These are phyloP conservation scores for Blastobasis adustella DNA, from an alignment of 2,888 invertebrate species.

Conservation along the genomic window DNA sequence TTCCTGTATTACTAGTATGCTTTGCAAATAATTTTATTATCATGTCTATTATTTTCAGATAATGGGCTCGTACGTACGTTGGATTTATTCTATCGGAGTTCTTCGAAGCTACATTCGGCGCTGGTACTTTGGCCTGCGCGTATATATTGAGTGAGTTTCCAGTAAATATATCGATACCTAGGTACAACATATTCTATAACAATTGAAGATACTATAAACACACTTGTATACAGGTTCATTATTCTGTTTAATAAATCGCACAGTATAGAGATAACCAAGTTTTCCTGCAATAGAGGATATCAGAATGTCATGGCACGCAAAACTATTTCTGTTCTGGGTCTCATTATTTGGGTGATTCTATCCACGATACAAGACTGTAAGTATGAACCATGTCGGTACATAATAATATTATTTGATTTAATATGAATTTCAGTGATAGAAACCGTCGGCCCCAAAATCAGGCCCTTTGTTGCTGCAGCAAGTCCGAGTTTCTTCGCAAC, in stretches of 20 bases:
- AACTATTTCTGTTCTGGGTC: not conserved
- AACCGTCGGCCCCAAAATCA: conserved; percentile 79
- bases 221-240: no score
- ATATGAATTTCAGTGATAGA: conserved; percentile 76
- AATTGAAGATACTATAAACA: no score
- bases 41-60: conserved; percentile 32
- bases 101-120: conserved; percentile 77
- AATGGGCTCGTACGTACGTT: conserved; percentile 74
- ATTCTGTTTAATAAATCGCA: not conserved
- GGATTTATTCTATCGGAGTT: conserved; percentile 81
- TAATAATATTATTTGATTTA: conserved; percentile 26
- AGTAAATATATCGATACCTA: not conserved
- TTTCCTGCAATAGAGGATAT: not conserved
- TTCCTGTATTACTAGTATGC: no score
- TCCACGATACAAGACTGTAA: not conserved
- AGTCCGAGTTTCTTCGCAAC: conserved; percentile 80
- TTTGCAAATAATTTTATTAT: no score
- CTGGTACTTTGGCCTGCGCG: conserved; percentile 80
- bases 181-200: not conserved
- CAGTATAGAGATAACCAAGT: not conserved
- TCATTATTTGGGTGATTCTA: not conserved
- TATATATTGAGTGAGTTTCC: conserved; percentile 77
- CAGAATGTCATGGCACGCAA: not conserved
- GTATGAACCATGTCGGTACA: not conserved
- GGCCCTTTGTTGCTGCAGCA: conserved; percentile 80